Evolutionary conservation across 2,113 vertebrate species (phyloP).

Genomic region (Phocoena phocoena): DNA sequence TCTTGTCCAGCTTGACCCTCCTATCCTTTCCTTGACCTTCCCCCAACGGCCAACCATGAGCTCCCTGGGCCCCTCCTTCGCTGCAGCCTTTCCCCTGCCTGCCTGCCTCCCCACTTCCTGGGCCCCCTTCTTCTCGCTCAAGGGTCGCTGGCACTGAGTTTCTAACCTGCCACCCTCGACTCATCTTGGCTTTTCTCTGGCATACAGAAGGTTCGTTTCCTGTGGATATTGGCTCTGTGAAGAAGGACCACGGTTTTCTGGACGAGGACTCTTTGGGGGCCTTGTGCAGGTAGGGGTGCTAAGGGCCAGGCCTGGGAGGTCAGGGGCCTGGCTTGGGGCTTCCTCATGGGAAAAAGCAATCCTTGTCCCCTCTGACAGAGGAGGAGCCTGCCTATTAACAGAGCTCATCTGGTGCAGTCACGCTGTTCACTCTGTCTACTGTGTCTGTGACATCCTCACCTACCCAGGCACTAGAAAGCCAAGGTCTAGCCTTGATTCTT

Average conservation of each 20-base stretch:
- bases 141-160: background rate
- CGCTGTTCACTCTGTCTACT: background rate
- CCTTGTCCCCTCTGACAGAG: background rate
- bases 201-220: constrained; percentile 81
- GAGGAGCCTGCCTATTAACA: background rate
- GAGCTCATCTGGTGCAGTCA: background rate
- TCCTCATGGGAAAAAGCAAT: background rate
- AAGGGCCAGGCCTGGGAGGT: background rate
- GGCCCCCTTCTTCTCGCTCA: background rate
- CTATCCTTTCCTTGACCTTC: background rate
- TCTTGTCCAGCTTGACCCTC: background rate
- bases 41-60: background rate
- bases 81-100: rapidly evolving
- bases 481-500: background rate
- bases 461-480: background rate
- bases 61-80: background rate
- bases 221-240: constrained; percentile 88
- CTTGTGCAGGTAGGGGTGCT: constrained; percentile 86
- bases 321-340: background rate
- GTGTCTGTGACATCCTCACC: background rate
- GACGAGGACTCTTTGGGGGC: constrained; percentile 90
- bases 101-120: constrained; percentile 60
- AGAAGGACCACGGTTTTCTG: constrained; percentile 90
- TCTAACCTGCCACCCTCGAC: background rate
- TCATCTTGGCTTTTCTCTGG: constrained; percentile 57